Base-by-base conservation (phyloP, 2,797 vertebrate species). In the Podarcis siculus region DNA sequence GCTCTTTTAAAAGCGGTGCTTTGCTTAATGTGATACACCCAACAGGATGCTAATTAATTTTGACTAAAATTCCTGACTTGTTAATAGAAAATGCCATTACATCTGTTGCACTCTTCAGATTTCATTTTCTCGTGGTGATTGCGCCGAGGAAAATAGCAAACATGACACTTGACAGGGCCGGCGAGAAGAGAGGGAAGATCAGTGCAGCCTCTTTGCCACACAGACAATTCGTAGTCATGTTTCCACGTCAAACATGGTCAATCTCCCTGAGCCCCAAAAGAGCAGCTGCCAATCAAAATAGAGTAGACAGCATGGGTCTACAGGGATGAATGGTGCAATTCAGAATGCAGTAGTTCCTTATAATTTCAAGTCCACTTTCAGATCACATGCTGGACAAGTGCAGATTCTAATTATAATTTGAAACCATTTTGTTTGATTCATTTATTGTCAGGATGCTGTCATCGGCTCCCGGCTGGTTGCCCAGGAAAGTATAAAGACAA, bases 11-110 rank as follows among this genome's bases (percentile, higher is more conserved):
- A 23, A 92, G 1, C n/a, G 25, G 5, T 55, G 3, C 0, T 88
- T 73, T 89, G 49, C 76, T 73, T 91, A 89, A 80, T 25, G 17
- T 73, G 77, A 64, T 45, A 8, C 66, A 5, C 25, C 42, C 58
- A 81, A 83, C 17, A 90, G 21, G 30, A 87, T 76, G 61, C 0
- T 88, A 91, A 94, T 92, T 93, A 87, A 91, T 90, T 90, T 83
- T 80, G 71, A 88, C 1, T 1, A 86, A 91, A 83, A 86, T 86
- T 90, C 27, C 82, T 55, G 37, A n/a, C 86, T 87, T 90, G 86
- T 91, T 91, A 88, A 0, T 73, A 45, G 32, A 45, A 91, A 92
- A 8, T n/a, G 9, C 37, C 83, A 61, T 87, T 90, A 64, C 15
- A 84, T 89, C 27, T 91, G 8, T 87, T 90, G 71, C 39, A 23